Conservation (phyloP, 2,888 invertebrate genomes). For the Macropis europaea region DNA sequence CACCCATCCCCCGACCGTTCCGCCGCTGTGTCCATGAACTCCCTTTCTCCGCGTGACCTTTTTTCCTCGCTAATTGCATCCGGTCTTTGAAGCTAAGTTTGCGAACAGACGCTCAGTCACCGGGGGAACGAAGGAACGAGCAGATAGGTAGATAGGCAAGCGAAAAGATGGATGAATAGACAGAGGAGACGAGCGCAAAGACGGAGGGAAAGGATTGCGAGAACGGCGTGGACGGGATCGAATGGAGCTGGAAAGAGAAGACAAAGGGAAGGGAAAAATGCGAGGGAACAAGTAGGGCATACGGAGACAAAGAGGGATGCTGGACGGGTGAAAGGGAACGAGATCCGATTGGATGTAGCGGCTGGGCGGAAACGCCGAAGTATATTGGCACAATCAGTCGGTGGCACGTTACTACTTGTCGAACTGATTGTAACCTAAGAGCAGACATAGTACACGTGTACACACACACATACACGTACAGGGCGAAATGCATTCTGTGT, state of each 20-base stretch:
- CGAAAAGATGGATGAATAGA: slow-evolving; percentile 10
- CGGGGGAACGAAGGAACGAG: slow-evolving; percentile 33
- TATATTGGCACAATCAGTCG: slow-evolving; percentile 69
- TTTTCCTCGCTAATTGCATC: slow-evolving; percentile 59
- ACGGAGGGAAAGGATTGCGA: neutral
- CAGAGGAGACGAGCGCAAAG: neutral
- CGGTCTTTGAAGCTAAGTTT: slow-evolving; percentile 58
- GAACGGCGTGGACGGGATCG: neutral
- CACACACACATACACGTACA: neutral
- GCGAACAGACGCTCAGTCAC: slow-evolving; percentile 48
- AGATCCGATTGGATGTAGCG: slow-evolving; percentile 48
- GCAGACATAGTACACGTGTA: slow-evolving; percentile 21
- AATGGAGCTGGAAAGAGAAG: neutral
- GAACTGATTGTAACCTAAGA: slow-evolving; percentile 62
- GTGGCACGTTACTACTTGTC: slow-evolving; percentile 63
- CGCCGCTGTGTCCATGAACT: neutral
- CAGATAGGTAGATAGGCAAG: slow-evolving; percentile 26
- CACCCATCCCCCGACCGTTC: neutral
- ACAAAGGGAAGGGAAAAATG: slow-evolving; percentile 1
- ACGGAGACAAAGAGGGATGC: neutral
- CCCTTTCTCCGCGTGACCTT: slow-evolving; percentile 31
- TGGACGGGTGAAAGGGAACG: neutral
- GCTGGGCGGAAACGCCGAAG: slow-evolving; percentile 39
- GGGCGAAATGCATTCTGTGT: slow-evolving; percentile 14
- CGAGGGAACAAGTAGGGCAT: neutral